phyloP scores from a whole-genome alignment of 2,888 invertebrate genomes.

The Leucania comma region DNA sequence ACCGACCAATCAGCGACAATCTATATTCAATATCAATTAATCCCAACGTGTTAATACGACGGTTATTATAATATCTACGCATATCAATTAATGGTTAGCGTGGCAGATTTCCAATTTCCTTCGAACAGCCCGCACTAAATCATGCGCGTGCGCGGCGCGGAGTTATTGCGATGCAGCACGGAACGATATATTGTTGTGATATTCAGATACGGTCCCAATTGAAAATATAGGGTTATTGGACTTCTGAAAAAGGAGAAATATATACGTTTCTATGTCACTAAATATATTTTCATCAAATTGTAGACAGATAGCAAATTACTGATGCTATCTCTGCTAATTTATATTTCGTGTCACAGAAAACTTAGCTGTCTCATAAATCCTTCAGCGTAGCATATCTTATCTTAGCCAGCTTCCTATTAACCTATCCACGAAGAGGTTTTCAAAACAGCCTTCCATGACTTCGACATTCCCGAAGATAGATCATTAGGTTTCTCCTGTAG shows the following conservation, averaged over 20 bases:
- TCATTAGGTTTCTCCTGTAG: conserved; percentile 1
- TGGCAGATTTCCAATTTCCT: conserved; percentile 67
- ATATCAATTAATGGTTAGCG: conserved; percentile 64
- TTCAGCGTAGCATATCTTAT: conserved; percentile 21
- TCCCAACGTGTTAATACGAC: conserved; percentile 52
- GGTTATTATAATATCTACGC: conserved; percentile 57
- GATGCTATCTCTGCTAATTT: neutral
- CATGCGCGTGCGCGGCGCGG: conserved; percentile 56
- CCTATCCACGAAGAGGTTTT: conserved; percentile 7
- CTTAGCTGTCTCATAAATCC: conserved; percentile 34
- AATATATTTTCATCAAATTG: neutral
- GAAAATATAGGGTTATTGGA: conserved; percentile 34
- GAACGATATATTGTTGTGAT: conserved; percentile 52
- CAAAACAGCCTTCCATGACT: neutral
- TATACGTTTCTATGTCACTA: too few species aligned
- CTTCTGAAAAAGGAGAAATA: neutral
- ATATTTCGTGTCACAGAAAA: conserved; percentile 6
- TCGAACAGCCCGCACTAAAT: conserved; percentile 48
- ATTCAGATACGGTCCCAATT: conserved; percentile 39
- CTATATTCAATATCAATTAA: conserved; percentile 55
- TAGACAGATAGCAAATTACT: neutral
- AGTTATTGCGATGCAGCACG: conserved; percentile 63
- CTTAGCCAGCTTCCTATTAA: conserved; percentile 10
- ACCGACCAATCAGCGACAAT: conserved; percentile 27
- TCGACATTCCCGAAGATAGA: conserved; percentile 7